A percentile compares a stretch with the other conserved stretches of the same genome.
Evolutionary conservation across 2,888 invertebrate genomes (phyloP).

Genomic region (Cremastinae sp.): DNA sequence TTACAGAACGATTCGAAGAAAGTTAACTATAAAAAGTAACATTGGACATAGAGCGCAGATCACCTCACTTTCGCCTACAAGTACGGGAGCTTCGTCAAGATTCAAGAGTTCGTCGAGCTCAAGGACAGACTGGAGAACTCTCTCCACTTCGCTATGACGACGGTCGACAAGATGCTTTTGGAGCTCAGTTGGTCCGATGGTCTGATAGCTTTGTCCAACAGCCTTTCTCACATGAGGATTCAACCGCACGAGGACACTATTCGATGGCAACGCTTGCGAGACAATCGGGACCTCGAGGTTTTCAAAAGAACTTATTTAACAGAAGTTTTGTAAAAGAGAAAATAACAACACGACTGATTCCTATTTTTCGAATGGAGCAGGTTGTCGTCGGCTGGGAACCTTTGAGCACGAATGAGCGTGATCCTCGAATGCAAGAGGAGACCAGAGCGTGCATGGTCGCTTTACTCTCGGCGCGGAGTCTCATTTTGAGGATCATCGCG

Average conservation of each 20-base stretch:
- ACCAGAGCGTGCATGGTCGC: constrained; percentile 75
- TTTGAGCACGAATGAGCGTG: constrained; percentile 64
- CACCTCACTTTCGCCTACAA: constrained; percentile 96
- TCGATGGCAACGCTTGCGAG: constrained; percentile 74
- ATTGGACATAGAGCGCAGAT: constrained; percentile 88
- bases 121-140: constrained; percentile 91
- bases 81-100: constrained; percentile 95
- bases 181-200: constrained; percentile 82
- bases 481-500: constrained; percentile 74
- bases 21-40: no score
- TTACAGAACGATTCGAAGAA: no score
- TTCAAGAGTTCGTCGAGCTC: constrained; percentile 94
- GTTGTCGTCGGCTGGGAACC: constrained; percentile 78
- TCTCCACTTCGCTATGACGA: constrained; percentile 86
- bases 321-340: not conserved
- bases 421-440: constrained; percentile 73
- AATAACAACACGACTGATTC: no score
- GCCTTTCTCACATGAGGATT: constrained; percentile 74
- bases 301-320: not conserved
- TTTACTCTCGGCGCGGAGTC: constrained; percentile 72
- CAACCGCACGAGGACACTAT: constrained; percentile 74
- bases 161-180: constrained; percentile 86
- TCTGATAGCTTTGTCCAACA: constrained; percentile 67
- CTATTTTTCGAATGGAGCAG: constrained; percentile 57
- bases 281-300: constrained; percentile 78